Percentiles rank a stretch among this genome's conserved stretches.
Evolutionary conservation across 1,140 invertebrate genomes (phyloP).

Genomic region (Coelopa frigida): DNA sequence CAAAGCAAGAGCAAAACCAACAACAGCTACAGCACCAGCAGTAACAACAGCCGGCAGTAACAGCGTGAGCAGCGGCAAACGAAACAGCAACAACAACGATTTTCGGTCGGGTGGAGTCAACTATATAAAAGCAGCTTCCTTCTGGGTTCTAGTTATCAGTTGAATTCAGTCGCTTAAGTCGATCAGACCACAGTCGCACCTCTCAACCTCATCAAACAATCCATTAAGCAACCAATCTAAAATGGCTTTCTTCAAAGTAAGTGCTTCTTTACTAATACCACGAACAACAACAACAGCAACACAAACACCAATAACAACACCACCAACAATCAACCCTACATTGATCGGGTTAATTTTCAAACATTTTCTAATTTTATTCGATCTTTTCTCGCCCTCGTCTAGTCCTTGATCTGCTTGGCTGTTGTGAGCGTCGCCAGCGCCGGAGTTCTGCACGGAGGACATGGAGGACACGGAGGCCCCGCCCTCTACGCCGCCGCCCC

Average conservation of each 20-base stretch:
- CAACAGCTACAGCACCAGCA: too few relatives aligned
- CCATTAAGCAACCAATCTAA: conserved; percentile 5
- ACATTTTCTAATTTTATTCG: not conserved
- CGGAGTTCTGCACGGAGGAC: conserved; percentile 29
- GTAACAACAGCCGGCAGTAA: too few relatives aligned
- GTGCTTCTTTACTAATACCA: too few relatives aligned
- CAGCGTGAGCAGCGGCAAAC: too few relatives aligned
- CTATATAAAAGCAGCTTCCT: conserved; percentile 44
- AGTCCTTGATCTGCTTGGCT: conserved; percentile 42
- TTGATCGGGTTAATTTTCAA: too few relatives aligned
- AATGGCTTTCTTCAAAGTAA: conserved; percentile 46
- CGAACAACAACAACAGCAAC: too few relatives aligned
- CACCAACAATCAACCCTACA: too few relatives aligned
- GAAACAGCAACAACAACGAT: conserved; percentile 6
- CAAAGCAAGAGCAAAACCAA: too few relatives aligned
- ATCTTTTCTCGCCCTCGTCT: conserved; percentile 13
- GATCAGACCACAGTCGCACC: conserved; percentile 24
- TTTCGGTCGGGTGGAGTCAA: conserved; percentile 42
- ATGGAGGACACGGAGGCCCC: conserved; percentile 30
- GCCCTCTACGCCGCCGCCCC: conserved; percentile 24
- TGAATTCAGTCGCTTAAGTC: conserved; percentile 39
- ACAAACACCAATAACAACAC: too few relatives aligned
- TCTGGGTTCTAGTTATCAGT: conserved; percentile 46
- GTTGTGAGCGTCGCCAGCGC: conserved; percentile 40
- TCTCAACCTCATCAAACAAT: conserved; percentile 2